Conservation (phyloP, 2,113 vertebrate species). For the Dromaius novaehollandiae region DNA sequence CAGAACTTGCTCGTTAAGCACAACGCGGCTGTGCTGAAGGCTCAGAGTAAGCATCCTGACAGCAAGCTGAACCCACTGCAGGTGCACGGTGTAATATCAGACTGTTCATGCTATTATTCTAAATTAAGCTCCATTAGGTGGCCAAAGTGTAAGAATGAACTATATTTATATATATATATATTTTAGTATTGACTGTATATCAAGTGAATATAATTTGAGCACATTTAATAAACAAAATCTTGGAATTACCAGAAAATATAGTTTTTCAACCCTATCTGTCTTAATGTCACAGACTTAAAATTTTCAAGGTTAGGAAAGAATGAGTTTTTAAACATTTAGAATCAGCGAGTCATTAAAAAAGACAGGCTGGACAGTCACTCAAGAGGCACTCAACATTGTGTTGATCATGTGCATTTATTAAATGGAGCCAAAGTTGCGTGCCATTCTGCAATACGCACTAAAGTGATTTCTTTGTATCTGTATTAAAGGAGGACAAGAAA, state of each 20-base stretch:
- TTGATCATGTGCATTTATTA: fast-evolving
- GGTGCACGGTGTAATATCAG: fast-evolving
- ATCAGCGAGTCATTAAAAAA: background rate
- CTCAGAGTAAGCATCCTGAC: background rate
- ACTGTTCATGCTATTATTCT: background rate
- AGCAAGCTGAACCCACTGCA: background rate
- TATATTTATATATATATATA: background rate
- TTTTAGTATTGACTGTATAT: background rate
- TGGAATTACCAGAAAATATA: background rate
- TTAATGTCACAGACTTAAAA: background rate
- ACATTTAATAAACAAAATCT: background rate
- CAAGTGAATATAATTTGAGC: background rate
- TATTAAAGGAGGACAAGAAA: background rate
- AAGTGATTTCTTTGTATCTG: background rate
- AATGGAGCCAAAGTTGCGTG: background rate
- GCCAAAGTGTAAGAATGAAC: background rate
- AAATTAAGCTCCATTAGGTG: background rate
- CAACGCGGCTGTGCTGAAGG: background rate
- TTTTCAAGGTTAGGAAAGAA: background rate
- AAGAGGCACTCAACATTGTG: background rate
- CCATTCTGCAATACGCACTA: background rate
- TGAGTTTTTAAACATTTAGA: background rate
- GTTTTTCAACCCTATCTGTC: background rate
- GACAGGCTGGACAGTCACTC: background rate
- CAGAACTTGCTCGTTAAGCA: background rate